These are phyloP conservation scores for Bombus huntii DNA, from an alignment of 1,140 invertebrate species.

Conservation along the genomic window DNA sequence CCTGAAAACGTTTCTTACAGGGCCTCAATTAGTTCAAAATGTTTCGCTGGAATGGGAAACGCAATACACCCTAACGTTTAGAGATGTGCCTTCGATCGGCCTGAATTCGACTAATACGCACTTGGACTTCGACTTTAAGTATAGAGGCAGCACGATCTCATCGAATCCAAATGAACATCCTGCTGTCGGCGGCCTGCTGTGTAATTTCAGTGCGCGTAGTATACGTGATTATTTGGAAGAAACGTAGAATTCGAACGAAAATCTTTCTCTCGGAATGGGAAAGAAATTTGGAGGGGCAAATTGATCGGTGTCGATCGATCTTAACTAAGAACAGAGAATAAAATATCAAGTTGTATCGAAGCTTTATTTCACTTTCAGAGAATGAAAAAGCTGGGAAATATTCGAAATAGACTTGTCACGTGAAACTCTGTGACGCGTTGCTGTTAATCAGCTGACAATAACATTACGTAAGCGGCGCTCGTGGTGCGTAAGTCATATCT, in stretches of 20 bases:
- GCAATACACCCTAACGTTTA: slow-evolving; percentile 26
- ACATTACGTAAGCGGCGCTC: neutral
- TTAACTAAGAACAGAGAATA: neutral
- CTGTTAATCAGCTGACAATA: slow-evolving; percentile 5
- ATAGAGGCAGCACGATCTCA: slow-evolving; percentile 30
- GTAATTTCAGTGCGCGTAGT: slow-evolving; percentile 28
- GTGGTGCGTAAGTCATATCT: slow-evolving; percentile 31
- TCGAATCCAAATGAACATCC: slow-evolving; percentile 38
- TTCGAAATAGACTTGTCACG: too few species aligned
- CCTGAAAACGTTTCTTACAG: neutral
- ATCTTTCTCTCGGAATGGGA: too few species aligned
- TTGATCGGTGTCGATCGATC: neutral
- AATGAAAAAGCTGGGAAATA: too few species aligned
- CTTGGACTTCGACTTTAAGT: slow-evolving; percentile 39
- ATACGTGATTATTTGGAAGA: slow-evolving; percentile 2
- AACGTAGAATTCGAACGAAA: slow-evolving; percentile 3
- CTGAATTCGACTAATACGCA: slow-evolving; percentile 39
- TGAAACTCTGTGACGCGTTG: neutral
- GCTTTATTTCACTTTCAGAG: too few species aligned
- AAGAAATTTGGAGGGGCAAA: neutral
- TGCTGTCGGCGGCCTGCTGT: neutral
- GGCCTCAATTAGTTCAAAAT: slow-evolving; percentile 30
- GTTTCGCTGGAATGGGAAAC: slow-evolving; percentile 26
- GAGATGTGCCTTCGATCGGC: neutral
- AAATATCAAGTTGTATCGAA: neutral